A percentile compares a stretch with the other conserved stretches of the same genome.
These are phyloP conservation scores for Acanthoscelides obtectus DNA, from an alignment of 2,888 invertebrate genomes.

Conservation along the genomic window DNA sequence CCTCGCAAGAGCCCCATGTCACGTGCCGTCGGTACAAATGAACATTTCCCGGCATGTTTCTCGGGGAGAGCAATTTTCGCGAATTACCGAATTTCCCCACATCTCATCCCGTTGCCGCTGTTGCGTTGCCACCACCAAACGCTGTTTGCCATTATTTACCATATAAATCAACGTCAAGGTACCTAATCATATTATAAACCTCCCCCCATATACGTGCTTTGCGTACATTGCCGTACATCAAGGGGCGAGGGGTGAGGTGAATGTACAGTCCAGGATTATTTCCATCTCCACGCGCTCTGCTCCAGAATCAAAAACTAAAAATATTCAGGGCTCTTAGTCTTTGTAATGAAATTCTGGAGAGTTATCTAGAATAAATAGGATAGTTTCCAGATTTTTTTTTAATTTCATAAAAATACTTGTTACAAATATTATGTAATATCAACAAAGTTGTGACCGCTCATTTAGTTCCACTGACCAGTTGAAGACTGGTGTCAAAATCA, in stretches of 20 bases:
- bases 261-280: background rate
- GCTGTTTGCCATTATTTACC: slow-evolving; percentile 34
- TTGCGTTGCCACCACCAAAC: slow-evolving; percentile 14
- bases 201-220: slow-evolving; percentile 13
- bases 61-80: slow-evolving; percentile 22
- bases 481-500: too few species aligned
- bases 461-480: too few species aligned
- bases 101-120: slow-evolving; percentile 12
- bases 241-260: background rate
- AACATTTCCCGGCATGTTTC: slow-evolving; percentile 13
- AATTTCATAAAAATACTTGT: too few species aligned
- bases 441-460: too few species aligned
- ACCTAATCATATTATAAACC: slow-evolving; percentile 33
- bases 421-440: too few species aligned
- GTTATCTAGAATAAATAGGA: too few species aligned
- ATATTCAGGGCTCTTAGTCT: too few species aligned
- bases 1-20: background rate
- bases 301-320: too few species aligned
- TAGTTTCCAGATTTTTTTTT: too few species aligned
- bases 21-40: slow-evolving; percentile 6
- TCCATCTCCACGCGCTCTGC: too few species aligned
- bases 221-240: slow-evolving; percentile 1
- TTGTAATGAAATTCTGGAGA: too few species aligned
- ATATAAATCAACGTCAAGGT: slow-evolving; percentile 35
- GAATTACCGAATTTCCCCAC: slow-evolving; percentile 27